Evolutionary conservation across 2,888 invertebrate genomes (phyloP).

Genomic region (Stictocephala bisonia): DNA sequence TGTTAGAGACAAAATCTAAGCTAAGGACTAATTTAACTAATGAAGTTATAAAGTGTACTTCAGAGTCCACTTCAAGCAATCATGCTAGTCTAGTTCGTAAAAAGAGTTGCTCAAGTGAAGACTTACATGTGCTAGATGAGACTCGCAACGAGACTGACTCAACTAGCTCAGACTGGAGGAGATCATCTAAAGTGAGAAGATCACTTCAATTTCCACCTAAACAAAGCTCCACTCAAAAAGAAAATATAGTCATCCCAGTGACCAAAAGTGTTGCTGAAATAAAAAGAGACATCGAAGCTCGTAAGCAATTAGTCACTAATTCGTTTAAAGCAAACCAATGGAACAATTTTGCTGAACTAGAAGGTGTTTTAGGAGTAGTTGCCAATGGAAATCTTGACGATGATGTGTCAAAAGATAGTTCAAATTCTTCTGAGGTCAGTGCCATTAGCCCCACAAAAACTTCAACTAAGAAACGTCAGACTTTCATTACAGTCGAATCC

Average conservation of each 20-base stretch:
- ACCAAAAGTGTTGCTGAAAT: conserved; percentile 44
- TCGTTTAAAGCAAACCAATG: conserved; percentile 42
- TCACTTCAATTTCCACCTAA: conserved; percentile 73
- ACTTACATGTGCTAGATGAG: conserved; percentile 64
- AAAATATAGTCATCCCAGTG: conserved; percentile 34
- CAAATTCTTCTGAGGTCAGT: neutral
- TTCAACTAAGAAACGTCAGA: conserved; percentile 61
- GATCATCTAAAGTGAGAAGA: conserved; percentile 73
- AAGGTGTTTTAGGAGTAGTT: conserved; percentile 52
- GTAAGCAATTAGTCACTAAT: conserved; percentile 44
- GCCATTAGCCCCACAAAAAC: conserved; percentile 39
- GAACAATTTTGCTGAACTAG: conserved; percentile 50
- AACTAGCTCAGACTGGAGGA: conserved; percentile 69
- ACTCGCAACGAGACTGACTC: conserved; percentile 49
- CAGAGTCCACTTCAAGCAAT: conserved; percentile 25
- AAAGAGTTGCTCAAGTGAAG: conserved; percentile 68
- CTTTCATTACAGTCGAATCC: conserved; percentile 72
- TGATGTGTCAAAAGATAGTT: conserved; percentile 12
- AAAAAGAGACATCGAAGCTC: conserved; percentile 61
- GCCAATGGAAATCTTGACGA: conserved; percentile 37
- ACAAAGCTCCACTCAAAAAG: conserved; percentile 15
- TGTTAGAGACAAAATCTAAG: neutral
- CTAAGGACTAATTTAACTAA: neutral
- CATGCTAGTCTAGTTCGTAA: conserved; percentile 56
- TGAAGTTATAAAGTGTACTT: conserved; percentile 34